A percentile compares a stretch with the other conserved stretches of the same genome.
Conservation (phyloP, 2,797 vertebrate genomes). For the Benthosema pterotum region DNA sequence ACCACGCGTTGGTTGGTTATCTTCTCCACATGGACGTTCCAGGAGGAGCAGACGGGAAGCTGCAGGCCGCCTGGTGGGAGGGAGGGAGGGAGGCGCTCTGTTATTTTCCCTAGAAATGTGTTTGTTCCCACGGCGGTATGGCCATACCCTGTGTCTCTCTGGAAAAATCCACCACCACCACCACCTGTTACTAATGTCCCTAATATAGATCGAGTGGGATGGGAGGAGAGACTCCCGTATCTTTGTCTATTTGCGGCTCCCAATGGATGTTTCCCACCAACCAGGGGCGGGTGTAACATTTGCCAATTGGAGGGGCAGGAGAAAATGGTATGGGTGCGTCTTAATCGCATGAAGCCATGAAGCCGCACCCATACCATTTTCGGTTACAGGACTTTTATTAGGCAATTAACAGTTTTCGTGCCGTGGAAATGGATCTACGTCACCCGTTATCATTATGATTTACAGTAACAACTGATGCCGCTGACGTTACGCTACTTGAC, state of each 20-base stretch:
- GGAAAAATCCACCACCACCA: constrained; percentile 46
- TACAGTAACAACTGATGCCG: no score
- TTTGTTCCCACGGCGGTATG: constrained; percentile 46
- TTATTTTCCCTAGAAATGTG: constrained; percentile 57
- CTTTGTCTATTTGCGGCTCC: constrained; percentile 15
- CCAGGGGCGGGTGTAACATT: no score
- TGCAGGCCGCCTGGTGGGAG: constrained; percentile 37
- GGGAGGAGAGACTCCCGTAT: constrained; percentile 19
- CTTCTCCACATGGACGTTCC: constrained; percentile 6
- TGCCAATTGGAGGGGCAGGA: no score
- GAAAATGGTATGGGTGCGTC: no score
- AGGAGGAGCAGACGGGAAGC: constrained; percentile 38
- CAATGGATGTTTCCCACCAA: constrained; percentile 2
- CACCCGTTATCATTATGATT: no score
- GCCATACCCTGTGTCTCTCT: constrained; percentile 32
- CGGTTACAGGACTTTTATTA: no score
- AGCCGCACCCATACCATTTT: no score
- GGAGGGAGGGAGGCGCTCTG: constrained; percentile 29
- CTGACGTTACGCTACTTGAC: no score
- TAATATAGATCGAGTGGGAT: constrained; percentile 21
- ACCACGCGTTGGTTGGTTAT: not conserved
- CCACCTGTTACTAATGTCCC: constrained; percentile 48
- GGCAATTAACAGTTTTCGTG: no score
- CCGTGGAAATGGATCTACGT: no score
- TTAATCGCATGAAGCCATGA: not conserved